phyloP scores from a whole-genome alignment of 2,113 vertebrate genomes.

The Cacatua alba region DNA sequence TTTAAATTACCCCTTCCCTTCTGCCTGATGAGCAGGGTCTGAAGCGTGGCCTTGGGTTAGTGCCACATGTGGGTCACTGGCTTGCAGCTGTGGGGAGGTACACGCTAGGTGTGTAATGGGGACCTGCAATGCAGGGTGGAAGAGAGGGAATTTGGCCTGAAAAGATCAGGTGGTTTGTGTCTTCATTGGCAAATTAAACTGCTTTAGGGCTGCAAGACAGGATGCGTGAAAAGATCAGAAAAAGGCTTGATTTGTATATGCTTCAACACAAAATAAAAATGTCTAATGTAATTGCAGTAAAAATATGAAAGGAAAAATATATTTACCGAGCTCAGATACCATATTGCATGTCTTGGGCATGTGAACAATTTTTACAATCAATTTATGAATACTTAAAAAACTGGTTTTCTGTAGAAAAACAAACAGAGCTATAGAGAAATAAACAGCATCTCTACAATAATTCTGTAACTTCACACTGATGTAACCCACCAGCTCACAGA shows the following conservation, averaged over 20 bases:
- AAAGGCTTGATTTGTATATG: slow-evolving; percentile 11
- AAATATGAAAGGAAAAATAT: slow-evolving; percentile 19
- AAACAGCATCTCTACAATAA: slow-evolving; percentile 62
- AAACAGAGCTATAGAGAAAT: slow-evolving; percentile 37
- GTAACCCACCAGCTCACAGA: slow-evolving; percentile 72
- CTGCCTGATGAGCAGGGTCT: not conserved
- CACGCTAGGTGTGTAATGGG: accelerated
- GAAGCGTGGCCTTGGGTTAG: accelerated
- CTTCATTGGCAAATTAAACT: slow-evolving; percentile 28
- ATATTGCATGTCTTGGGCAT: not conserved
- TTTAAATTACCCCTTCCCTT: not conserved
- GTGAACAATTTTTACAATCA: slow-evolving; percentile 42
- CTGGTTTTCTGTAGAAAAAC: slow-evolving; percentile 25
- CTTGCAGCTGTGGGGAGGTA: not conserved
- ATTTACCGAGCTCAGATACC: slow-evolving; percentile 16
- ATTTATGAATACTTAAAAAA: slow-evolving; percentile 54
- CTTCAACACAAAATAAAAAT: slow-evolving; percentile 22
- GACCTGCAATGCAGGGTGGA: not conserved
- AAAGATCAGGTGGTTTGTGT: slow-evolving; percentile 47
- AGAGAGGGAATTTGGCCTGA: slow-evolving; percentile 6
- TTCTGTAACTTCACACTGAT: slow-evolving; percentile 71
- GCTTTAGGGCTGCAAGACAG: not conserved
- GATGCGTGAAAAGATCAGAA: slow-evolving; percentile 30
- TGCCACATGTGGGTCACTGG: not conserved
- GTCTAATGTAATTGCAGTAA: slow-evolving; percentile 11